Evolutionary conservation across 2,113 vertebrate genomes (phyloP), one percentile per base, ranked within the genome.

Genomic region (Tretioscincus oriximinensis): DNA sequence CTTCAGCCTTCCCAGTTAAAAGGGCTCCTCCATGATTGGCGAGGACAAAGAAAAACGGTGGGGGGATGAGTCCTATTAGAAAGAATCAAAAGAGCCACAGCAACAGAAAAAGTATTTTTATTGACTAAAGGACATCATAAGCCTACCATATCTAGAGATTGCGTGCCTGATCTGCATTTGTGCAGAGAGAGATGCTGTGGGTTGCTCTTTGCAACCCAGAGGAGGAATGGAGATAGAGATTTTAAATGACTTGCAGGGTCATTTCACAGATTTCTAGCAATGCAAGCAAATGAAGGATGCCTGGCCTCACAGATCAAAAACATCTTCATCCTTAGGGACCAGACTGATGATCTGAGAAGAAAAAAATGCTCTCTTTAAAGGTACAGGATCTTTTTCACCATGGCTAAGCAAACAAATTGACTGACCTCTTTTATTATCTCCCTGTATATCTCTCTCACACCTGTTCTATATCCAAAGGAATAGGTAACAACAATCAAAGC

Each of bases 251-350:
- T 87, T 85, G 87, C 90, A 92, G 90, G 88, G 88, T 88, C 60
- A 31, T 85, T 88, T 84, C 74, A 70, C 70, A 86, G 77, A 73
- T 83, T 89, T 77, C 81, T 2, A 77, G 26, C 41, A 86, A 76
- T 82, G 79, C 14, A 88, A 78, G 60, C 66, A 85, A 78, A 35
- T 74, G 84, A 86, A 91, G 90, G 51, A 14, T 58, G 54, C 87
- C 83, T 84, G 86, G 91, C 92, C 86, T 85, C 85, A 86, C 86
- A 90, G 93, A 93, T 92, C 84, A 89, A 88, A 90, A 88, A 79
- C 83, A 88, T 84, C 81, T 89, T 89, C 86, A 80, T 89, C 92
- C 86, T 90, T 89, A 80, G 83, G 87, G 86, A 87, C 89, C 41
- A 83, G 85, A 84, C 84, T 92, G 89, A 81, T 85, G 84, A 82